Base-by-base conservation (phyloP, 2,888 invertebrate species). In the Seira ritae region DNA sequence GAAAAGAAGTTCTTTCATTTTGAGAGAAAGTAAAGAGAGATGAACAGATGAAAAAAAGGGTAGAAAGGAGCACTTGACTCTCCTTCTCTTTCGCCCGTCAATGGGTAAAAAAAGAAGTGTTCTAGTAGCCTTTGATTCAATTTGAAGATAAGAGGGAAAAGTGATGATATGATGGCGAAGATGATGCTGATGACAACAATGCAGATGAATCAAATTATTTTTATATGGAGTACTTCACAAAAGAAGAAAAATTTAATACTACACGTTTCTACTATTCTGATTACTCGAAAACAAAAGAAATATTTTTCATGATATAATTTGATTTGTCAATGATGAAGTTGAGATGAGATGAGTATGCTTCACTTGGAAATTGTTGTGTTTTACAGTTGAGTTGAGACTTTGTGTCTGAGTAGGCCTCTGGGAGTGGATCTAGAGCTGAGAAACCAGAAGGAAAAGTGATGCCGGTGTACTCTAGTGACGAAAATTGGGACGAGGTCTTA, bases 131-230 rank as follows among this genome's bases (percentile, higher is more conserved):
- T 17, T 60, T 60, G 60, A 60, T 60, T 60, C 60, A 60, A 60
- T n/a, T 60, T 60, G 60, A 60, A 10, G 60, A 60, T 60, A 60
- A 17, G 60, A 60, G 60, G 60, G 60, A 60, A 42, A 60, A 60
- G 60, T 60, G 60, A 60, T 60, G 60, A 60, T 60, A 17, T 17
- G 60, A n/a, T 60, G 60, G 4, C n/a, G n/a, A n/a, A n/a, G n/a
- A n/a, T n/a, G n/a, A n/a, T 60, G 60, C 60, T 60, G 60, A 60
- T 60, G 60, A 60, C n/a, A 60, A 60, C 12, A 60, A 60, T 60
- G 60, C 4, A 17, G 60, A 60, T 60, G 60, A 60, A 60, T 60
- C 60, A 60, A 60, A 6, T 10, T 17, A n/a, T 60, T 60, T 60
- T 60, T 60, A 3, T n/a, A 60, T n/a, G 60, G 17, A n/a, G 17